These are phyloP conservation scores for Alauda arvensis DNA, from an alignment of 2,797 vertebrate species.

Conservation along the genomic window DNA sequence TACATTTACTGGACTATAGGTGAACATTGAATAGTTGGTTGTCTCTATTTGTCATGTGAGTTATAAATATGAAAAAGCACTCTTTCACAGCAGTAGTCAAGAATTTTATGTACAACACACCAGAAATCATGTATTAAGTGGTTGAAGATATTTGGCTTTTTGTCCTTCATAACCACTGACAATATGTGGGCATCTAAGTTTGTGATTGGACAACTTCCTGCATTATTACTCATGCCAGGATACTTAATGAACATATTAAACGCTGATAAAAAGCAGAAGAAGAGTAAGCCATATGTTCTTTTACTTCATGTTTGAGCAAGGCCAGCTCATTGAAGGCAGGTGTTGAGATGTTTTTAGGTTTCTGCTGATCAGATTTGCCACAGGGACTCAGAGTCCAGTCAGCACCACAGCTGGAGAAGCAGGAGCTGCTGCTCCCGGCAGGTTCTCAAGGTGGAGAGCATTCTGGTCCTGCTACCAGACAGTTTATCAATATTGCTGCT, in stretches of 20 bases:
- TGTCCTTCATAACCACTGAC: not conserved
- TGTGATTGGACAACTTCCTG: not conserved
- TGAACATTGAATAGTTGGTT: not conserved
- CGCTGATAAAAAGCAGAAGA: not conserved
- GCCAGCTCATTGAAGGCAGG: slow-evolving; percentile 77
- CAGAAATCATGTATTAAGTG: not conserved
- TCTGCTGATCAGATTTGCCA: slow-evolving; percentile 80
- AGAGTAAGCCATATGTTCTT: not conserved
- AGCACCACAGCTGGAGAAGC: slow-evolving; percentile 81
- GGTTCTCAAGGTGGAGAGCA: slow-evolving; percentile 79
- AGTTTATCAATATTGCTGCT: slow-evolving; percentile 81
- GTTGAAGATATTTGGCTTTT: not conserved
- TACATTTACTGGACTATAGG: not conserved
- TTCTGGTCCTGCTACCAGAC: slow-evolving; percentile 79
- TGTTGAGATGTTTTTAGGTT: slow-evolving; percentile 79
- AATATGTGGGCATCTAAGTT: not conserved
- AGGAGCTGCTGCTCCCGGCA: slow-evolving; percentile 81
- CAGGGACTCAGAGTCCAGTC: slow-evolving; percentile 77
- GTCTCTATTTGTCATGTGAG: not conserved
- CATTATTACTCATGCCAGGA: not conserved
- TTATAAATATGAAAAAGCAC: not conserved
- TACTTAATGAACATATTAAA: not conserved
- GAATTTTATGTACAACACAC: not conserved
- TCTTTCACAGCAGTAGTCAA: not conserved
- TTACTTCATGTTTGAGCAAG: slow-evolving; percentile 63